Base-by-base conservation (phyloP, 2,797 vertebrate genomes). In the Sebastes steindachneri region DNA sequence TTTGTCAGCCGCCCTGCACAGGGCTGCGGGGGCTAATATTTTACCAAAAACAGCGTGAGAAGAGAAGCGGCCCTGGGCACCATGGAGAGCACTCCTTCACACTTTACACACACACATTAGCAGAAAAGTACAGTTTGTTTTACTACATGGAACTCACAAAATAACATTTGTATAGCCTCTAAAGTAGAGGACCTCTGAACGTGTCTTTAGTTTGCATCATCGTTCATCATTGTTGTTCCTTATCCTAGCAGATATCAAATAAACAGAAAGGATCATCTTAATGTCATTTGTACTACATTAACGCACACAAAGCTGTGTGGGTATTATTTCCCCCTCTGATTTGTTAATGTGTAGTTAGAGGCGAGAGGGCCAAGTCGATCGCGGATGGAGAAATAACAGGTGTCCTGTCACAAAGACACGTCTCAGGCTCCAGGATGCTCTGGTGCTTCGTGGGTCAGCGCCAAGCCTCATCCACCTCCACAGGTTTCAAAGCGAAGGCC, bases 31-130 rank as follows among this genome's bases (percentile, higher is more conserved):
- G 95, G 96, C 96, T 95, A 96, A 97, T 97, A 97, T 98, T 97
- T 97, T 97, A 97, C 95, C 83, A 93, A 92, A 96, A 98, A 96
- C 96, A 97, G 97, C 96, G 95, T 97, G 97, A 98, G 97, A 98
- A 98, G 95, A 93, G 92, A 92, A 93, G 87, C 90, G 91, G 89
- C 81, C 89, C 92, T 51, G 82, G 88, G 92, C 93, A 87, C 86
- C 92, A 95, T 83, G 94, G 94, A 91, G 93, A 92, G 92, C 1
- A 55, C 82, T 86, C 74, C 86, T 80, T 82, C 84, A 93, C 68
- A 89, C 91, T 93, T 95, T 91, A 95, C 92, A 92, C 93, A 92
- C 93, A 95, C 94, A 94, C 88, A 94, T 95, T 93, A 89, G 81
- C 84, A 63, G 69, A 8, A 76, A 51, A 79, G 73, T 80, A 86